phyloP scores from a whole-genome alignment of 2,113 vertebrate species.

The Pterocles burchelli region DNA sequence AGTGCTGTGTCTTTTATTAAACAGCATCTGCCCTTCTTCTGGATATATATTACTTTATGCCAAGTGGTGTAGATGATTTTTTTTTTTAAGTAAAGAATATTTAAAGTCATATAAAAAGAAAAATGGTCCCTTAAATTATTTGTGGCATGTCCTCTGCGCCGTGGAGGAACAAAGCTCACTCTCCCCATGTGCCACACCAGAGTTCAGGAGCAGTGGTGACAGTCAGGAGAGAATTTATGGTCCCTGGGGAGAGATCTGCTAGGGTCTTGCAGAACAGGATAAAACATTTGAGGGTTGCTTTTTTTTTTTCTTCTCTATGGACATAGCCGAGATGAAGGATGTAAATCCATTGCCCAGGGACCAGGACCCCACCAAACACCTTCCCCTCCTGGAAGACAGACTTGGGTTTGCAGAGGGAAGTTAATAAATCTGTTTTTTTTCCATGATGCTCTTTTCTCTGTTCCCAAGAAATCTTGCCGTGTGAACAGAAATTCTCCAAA shows the following conservation, averaged over 20 bases:
- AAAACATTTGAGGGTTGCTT: conserved; percentile 4
- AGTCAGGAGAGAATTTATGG: conserved; percentile 61
- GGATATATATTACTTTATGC: conserved; percentile 54
- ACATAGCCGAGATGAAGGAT: background rate
- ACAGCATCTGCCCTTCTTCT: conserved; percentile 58
- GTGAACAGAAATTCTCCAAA: background rate
- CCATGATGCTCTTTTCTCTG: background rate
- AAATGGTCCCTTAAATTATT: conserved; percentile 69
- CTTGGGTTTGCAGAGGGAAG: background rate
- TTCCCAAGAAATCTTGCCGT: background rate
- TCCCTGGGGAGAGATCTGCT: conserved; percentile 43
- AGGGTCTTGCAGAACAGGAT: conserved; percentile 40
- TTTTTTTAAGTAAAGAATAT: conserved; percentile 66
- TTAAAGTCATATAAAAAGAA: conserved; percentile 54
- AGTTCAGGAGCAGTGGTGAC: conserved; percentile 32
- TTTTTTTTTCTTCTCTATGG: background rate
- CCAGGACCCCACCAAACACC: background rate
- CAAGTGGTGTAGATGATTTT: conserved; percentile 32
- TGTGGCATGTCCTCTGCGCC: conserved; percentile 61
- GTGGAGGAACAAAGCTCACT: conserved; percentile 57
- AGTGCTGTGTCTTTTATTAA: conserved; percentile 44
- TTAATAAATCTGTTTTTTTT: background rate
- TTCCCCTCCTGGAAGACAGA: background rate
- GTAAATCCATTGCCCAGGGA: background rate
- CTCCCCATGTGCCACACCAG: background rate